Percentiles rank a stretch among this genome's conserved stretches.
Evolutionary conservation across 2,797 vertebrate species (phyloP).

Genomic region (Knipowitschia caucasica): DNA sequence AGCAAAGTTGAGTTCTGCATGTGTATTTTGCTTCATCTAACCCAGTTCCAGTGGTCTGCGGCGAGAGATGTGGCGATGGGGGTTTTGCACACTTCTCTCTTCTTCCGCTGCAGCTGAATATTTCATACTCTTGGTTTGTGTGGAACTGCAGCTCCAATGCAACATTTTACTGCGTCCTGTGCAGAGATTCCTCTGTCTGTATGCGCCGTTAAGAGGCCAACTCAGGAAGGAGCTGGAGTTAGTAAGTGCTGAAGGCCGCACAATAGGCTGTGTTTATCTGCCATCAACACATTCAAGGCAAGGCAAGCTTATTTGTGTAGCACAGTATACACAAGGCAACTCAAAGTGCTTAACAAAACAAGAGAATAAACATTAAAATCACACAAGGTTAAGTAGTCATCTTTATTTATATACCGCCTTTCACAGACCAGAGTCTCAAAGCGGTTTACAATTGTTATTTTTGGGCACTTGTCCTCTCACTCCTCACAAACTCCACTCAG

Average conservation of each 20-base stretch:
- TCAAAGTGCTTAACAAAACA: too few relatives aligned
- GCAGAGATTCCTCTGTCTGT: slow-evolving; percentile 8
- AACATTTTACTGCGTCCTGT: slow-evolving; percentile 25
- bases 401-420: too few relatives aligned
- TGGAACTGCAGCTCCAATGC: slow-evolving; percentile 27
- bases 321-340: too few relatives aligned
- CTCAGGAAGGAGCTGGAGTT: background rate
- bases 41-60: slow-evolving; percentile 50
- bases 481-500: too few relatives aligned
- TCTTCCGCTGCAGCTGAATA: slow-evolving; percentile 56
- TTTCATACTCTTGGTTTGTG: slow-evolving; percentile 52
- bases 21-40: slow-evolving; percentile 35
- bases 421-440: too few relatives aligned
- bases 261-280: too few relatives aligned
- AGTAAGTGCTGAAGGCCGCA: background rate
- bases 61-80: slow-evolving; percentile 18
- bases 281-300: too few relatives aligned
- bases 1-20: background rate
- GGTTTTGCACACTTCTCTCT: slow-evolving; percentile 33
- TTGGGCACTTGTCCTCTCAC: too few relatives aligned
- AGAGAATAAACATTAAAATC: too few relatives aligned
- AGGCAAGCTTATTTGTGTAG: too few relatives aligned
- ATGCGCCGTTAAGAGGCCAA: background rate
- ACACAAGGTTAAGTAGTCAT: too few relatives aligned
- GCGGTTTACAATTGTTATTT: too few relatives aligned